Evolutionary conservation across 2,797 vertebrate species (phyloP), one percentile per base, ranked within the genome.

Genomic region (Chaenodraco wilsoni): DNA sequence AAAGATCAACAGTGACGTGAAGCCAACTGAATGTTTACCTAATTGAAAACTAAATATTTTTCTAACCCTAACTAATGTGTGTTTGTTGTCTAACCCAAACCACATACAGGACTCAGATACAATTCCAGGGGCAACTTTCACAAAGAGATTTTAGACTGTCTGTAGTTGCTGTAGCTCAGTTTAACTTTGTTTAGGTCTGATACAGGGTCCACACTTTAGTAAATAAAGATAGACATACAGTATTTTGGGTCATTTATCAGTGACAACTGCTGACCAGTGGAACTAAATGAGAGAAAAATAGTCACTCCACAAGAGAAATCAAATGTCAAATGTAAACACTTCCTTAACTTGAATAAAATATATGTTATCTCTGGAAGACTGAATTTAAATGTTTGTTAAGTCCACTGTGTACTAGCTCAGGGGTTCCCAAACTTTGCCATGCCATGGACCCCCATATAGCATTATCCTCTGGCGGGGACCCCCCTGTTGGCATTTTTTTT

Each of bases 51-150:
- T 9, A 14, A 65, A 48, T 43, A 6, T 57, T 46, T 31, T 5
- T 3, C 23, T 11, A 54, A 23, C 3, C 9, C 17, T 9, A 16
- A 16, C 17, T 6, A 12, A 16, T 23, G 41, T n/a, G 11, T 5
- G 13, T 72, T 64, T 56, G 49, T 51, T 41, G 40, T 9, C 27
- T 49, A 31, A 58, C 16, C n/a, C 56, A 58, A 41, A 58, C 31
- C 55, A 57, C 37, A 57, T 23, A 14, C 12, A 58, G 10, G n/a
- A 21, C 19, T 19, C 45, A 5, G 27, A 27, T 27, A 27, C 27
- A 27, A 27, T 27, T 27, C 16, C 43, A 46, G 40, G 56, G 56
- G n/a, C 15, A 1, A 2, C 27, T 14, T 40, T 21, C 37, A 58
- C 7, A 43, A 4, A 41, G n/a, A 52, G 12, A 14, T 58, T 41